Evolutionary conservation across 2,797 vertebrate species (phyloP).

Genomic region (Sebastes aleutianus): DNA sequence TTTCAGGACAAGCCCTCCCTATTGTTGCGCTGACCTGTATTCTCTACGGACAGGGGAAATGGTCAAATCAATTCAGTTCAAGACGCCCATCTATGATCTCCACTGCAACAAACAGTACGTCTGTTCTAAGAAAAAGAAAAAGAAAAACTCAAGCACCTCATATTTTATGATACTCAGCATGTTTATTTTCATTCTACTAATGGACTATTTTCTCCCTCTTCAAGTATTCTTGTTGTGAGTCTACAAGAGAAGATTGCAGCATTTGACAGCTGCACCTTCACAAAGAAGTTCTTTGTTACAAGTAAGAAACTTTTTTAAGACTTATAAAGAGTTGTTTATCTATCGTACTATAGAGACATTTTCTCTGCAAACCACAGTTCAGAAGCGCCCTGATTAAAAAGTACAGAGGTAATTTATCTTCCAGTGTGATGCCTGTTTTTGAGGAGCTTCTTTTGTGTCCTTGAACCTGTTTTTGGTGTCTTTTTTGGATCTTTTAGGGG

Average conservation of each 20-base stretch:
- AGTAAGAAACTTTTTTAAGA: slow-evolving; percentile 81
- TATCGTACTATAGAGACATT: background rate
- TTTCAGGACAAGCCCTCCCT: slow-evolving; percentile 91
- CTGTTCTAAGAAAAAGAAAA: background rate
- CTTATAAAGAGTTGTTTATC: background rate
- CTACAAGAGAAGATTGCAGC: slow-evolving; percentile 99
- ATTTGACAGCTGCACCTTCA: slow-evolving; percentile 98
- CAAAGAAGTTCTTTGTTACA: slow-evolving; percentile 99
- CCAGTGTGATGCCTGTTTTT: background rate
- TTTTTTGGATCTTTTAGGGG: background rate
- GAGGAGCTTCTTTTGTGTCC: background rate
- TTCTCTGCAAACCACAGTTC: background rate
- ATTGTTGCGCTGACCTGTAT: slow-evolving; percentile 95
- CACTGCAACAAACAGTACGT: slow-evolving; percentile 94
- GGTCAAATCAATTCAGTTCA: slow-evolving; percentile 99
- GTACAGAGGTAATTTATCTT: fast-evolving
- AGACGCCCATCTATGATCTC: slow-evolving; percentile 97
- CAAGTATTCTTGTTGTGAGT: slow-evolving; percentile 94
- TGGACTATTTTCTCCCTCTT: slow-evolving; percentile 14
- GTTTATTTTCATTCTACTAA: background rate
- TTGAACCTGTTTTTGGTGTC: background rate
- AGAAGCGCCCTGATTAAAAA: background rate
- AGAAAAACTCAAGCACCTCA: background rate
- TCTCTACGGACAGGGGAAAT: slow-evolving; percentile 95
- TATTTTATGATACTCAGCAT: background rate